These are phyloP conservation scores for Bos indicus DNA, from an alignment of 2,113 vertebrate species.

Conservation along the genomic window DNA sequence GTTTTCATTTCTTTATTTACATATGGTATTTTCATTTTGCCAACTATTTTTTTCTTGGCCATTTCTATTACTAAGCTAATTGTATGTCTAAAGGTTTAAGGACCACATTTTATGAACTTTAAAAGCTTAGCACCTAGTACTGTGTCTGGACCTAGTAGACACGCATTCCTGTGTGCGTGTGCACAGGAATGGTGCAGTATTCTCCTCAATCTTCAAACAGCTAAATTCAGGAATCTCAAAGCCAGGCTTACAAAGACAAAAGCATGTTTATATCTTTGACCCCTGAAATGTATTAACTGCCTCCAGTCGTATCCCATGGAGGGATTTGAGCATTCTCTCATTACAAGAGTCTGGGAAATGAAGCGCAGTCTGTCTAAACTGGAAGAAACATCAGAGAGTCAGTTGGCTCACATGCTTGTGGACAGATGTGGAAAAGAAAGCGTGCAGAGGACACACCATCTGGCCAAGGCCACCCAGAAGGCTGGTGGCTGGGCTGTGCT, in stretches of 20 bases:
- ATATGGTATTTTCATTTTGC: not conserved
- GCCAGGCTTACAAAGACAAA: not conserved
- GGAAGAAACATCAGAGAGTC: not conserved
- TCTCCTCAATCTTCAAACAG: not conserved
- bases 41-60: not conserved
- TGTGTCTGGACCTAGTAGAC: accelerated
- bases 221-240: not conserved
- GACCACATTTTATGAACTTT: not conserved
- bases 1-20: not conserved
- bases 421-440: not conserved
- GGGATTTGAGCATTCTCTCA: not conserved
- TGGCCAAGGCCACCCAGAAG: not conserved
- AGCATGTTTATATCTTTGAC: not conserved
- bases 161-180: too few species aligned
- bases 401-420: not conserved
- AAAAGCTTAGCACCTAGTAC: not conserved
- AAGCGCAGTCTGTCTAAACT: not conserved
- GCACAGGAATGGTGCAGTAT: not conserved
- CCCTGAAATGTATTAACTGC: not conserved
- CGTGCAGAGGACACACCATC: not conserved
- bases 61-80: not conserved
- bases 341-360: not conserved
- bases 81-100: not conserved
- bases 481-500: not conserved
- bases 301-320: not conserved